Evolutionary conservation across 1,140 invertebrate genomes (phyloP), one percentile per base, ranked within the genome.

Genomic region (Lerema accius): DNA sequence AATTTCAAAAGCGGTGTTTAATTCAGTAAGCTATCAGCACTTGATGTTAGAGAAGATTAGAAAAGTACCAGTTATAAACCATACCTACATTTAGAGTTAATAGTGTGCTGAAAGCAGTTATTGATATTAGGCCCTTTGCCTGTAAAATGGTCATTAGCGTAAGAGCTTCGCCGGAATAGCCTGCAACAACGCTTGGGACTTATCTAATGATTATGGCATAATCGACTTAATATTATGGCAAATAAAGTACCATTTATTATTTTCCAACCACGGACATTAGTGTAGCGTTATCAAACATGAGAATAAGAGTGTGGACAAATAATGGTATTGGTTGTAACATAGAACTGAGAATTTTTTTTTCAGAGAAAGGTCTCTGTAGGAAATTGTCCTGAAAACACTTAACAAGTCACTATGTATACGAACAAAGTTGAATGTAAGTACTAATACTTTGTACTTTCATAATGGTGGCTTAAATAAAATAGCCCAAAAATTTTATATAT

Each of bases 61-160:
- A 9, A 32, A 9, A 32, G 5, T 5, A 32, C 4, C 28, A 7
- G 28, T 32, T 32, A 7, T 32, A 32, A 32, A 32, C 4, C 5
- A 23, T 5, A 23, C 19, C 5, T 23, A 7, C 28, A 32, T 1
- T 23, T 3, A 4, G 7, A 32, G 9, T 9, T 32, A 32, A 32
- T 32, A 32, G 28, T 32, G 28, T 32, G 28, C 9, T 7, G 28
- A 32, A 32, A 32, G 4, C 28, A 32, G 4, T 32, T 32, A 32
- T 32, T 32, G 28, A 32, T 32, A 32, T 7, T 32, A 32, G 4
- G 9, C 28, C 28, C 28, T 32, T 53, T 53, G 39, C 39, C 50
- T 53, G 50, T 26, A 40, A 53, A 56, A 17, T 7, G 51, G 39
- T 56, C 51, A 40, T 56, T 56, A 56, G 51, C 51, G 39, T 43